Evolutionary conservation across 1,140 invertebrate genomes (phyloP).

Genomic region (Antheraea pernyi): DNA sequence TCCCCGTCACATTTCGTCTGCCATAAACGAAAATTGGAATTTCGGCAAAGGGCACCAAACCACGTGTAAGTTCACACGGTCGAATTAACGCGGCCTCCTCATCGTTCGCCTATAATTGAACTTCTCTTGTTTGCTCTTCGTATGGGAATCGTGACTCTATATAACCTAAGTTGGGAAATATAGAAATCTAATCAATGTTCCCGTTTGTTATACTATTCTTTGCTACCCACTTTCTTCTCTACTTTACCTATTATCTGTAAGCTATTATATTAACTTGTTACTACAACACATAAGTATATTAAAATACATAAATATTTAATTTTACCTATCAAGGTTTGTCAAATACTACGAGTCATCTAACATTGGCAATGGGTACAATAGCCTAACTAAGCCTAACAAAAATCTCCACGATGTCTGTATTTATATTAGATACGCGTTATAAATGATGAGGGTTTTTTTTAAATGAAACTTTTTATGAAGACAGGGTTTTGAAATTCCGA

Average conservation of each 20-base stretch:
- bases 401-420: too few relatives aligned
- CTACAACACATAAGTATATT: too few relatives aligned
- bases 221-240: not conserved
- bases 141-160: not conserved
- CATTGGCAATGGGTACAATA: too few relatives aligned
- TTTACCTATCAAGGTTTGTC: too few relatives aligned
- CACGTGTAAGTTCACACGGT: slow-evolving; percentile 57
- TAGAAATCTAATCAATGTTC: not conserved
- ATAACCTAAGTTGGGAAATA: not conserved
- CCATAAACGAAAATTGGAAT: slow-evolving; percentile 68
- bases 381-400: too few relatives aligned
- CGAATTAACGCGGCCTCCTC: slow-evolving; percentile 39
- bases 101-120: slow-evolving; percentile 13
- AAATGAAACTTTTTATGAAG: too few relatives aligned
- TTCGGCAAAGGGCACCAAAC: slow-evolving; percentile 36
- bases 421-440: too few relatives aligned
- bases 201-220: not conserved
- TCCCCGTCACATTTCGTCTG: slow-evolving; percentile 15
- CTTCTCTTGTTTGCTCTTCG: slow-evolving; percentile 7
- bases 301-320: too few relatives aligned
- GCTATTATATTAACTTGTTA: too few relatives aligned
- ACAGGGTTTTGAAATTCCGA: too few relatives aligned
- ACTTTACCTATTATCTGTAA: not conserved
- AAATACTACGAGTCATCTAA: too few relatives aligned
- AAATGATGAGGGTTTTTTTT: too few relatives aligned